A percentile compares a stretch with the other conserved stretches of the same genome.
These are phyloP conservation scores for Caenorhabditis sulstoni DNA, from an alignment of 2,888 invertebrate genomes.

Conservation along the genomic window DNA sequence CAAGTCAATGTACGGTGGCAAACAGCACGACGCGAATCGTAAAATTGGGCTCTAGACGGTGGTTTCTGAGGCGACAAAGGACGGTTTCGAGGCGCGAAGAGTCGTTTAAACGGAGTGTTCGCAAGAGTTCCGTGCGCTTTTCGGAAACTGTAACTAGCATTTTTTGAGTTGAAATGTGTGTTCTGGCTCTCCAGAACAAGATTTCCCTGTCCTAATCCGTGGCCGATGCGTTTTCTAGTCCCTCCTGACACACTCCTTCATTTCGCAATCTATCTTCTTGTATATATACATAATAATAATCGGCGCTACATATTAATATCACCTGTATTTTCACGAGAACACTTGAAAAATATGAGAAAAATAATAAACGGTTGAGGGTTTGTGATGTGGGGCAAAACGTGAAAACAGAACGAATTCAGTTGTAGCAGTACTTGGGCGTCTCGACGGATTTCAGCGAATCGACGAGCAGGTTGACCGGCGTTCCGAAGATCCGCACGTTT, in stretches of 20 bases:
- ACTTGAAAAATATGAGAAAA: conserved; percentile 18
- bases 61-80: conserved; percentile 29
- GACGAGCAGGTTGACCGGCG: conserved; percentile 39
- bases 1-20: conserved; percentile 42
- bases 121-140: conserved; percentile 35
- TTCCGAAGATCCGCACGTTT: conserved; percentile 49
- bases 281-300: conserved; percentile 7
- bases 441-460: conserved; percentile 49
- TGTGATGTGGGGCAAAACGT: too few relatives aligned
- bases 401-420: conserved; percentile 17
- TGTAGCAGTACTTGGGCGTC: conserved; percentile 55
- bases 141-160: conserved; percentile 59
- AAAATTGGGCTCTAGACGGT: conserved; percentile 61
- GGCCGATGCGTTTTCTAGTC: too few relatives aligned
- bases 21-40: conserved; percentile 49
- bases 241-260: neutral
- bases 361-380: neutral
- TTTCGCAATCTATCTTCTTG: conserved; percentile 5
- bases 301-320: conserved; percentile 13
- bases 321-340: conserved; percentile 53
- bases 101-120: conserved; percentile 19
- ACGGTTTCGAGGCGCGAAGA: conserved; percentile 38
- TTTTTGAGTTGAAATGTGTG: conserved; percentile 29
- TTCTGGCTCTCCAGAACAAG: conserved; percentile 52
- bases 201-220: too few relatives aligned